These are phyloP conservation scores for Cotesia glomerata DNA, from an alignment of 1,140 invertebrate species.

Conservation along the genomic window DNA sequence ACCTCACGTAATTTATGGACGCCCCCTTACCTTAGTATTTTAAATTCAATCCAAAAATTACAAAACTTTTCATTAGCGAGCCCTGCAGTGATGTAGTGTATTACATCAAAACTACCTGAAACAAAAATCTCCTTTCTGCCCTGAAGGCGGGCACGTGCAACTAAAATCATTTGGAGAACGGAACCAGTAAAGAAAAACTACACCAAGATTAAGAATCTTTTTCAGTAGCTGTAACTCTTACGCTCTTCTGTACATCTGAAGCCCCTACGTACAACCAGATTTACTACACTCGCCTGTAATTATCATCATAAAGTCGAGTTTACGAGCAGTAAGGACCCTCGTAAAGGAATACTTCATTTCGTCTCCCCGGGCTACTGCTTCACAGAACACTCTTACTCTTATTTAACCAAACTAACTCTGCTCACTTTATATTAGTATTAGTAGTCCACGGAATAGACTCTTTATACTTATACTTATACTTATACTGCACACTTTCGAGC, in stretches of 20 bases:
- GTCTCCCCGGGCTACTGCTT: conserved; percentile 43
- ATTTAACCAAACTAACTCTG: conserved; percentile 21
- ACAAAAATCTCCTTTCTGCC: too few relatives aligned
- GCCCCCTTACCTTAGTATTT: too few relatives aligned
- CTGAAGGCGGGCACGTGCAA: too few relatives aligned
- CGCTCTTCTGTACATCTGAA: not conserved
- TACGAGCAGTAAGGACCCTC: conserved; percentile 67
- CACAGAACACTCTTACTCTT: conserved; percentile 36
- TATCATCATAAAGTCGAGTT: conserved; percentile 71
- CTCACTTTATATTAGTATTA: not conserved
- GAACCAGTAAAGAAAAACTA: not conserved
- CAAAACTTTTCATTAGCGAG: too few relatives aligned
- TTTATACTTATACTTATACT: too few relatives aligned
- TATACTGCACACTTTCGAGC: too few relatives aligned
- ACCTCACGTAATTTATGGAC: too few relatives aligned
- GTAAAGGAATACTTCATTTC: conserved; percentile 70
- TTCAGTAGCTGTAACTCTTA: too few relatives aligned
- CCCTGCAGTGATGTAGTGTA: too few relatives aligned
- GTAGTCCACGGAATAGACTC: too few relatives aligned
- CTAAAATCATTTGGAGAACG: not conserved
- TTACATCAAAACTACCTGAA: too few relatives aligned
- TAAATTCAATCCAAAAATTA: too few relatives aligned
- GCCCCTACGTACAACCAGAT: conserved; percentile 50
- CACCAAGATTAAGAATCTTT: not conserved
- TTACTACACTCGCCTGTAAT: conserved; percentile 65